These are phyloP conservation scores for Tapera naevia DNA, from an alignment of 2,797 vertebrate genomes.

Conservation along the genomic window DNA sequence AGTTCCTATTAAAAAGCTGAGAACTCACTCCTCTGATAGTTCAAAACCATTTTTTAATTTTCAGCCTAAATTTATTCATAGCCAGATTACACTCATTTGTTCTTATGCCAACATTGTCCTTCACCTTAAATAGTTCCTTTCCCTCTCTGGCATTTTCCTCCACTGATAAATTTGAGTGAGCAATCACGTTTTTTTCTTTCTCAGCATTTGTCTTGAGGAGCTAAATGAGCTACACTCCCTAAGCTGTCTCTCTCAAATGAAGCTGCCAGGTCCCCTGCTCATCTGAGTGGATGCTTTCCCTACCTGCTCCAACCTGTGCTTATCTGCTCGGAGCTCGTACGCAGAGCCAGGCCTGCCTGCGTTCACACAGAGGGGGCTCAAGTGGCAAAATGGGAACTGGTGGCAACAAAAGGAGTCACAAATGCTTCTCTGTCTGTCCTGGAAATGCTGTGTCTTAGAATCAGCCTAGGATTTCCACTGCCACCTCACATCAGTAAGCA, in stretches of 20 bases:
- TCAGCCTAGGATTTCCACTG: not conserved
- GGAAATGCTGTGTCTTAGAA: not conserved
- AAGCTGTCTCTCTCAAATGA: constrained; percentile 40
- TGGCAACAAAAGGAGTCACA: not conserved
- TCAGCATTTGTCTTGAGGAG: constrained; percentile 12
- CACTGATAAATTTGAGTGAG: constrained; percentile 54
- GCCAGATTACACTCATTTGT: constrained; percentile 53
- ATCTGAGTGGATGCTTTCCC: not conserved
- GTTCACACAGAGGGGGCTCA: not conserved
- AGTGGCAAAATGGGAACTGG: not conserved
- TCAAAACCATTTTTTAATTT: constrained; percentile 54
- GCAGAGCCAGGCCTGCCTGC: not conserved
- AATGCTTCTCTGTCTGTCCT: not conserved
- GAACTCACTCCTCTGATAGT: constrained; percentile 32
- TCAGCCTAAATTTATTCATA: constrained; percentile 64
- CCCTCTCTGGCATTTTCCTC: constrained; percentile 48
- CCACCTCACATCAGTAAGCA: not conserved
- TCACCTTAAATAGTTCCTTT: constrained; percentile 63
- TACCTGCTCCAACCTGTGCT: not conserved
- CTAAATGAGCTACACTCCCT: constrained; percentile 42
- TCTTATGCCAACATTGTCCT: constrained; percentile 68
- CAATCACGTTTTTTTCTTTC: constrained; percentile 42
- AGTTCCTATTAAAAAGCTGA: constrained; percentile 38
- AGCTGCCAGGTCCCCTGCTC: constrained; percentile 18
- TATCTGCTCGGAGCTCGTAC: not conserved